These are phyloP conservation scores for Diabrotica virgifera DNA, from an alignment of 1,140 invertebrate species.

Conservation along the genomic window DNA sequence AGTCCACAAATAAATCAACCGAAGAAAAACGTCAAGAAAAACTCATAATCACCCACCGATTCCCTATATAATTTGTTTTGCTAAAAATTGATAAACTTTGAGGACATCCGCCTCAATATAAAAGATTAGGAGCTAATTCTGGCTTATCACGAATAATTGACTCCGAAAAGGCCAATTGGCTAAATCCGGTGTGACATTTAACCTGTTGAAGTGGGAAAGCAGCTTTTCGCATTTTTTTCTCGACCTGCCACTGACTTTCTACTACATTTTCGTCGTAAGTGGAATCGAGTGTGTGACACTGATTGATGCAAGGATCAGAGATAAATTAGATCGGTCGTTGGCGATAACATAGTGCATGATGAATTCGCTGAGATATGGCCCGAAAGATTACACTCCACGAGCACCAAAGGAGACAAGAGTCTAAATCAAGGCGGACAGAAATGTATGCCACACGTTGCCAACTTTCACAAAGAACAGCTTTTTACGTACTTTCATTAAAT, in stretches of 20 bases:
- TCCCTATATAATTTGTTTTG: too few species aligned
- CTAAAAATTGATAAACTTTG: too few species aligned
- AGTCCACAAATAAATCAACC: too few species aligned
- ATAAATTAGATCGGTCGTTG: slow-evolving; percentile 19
- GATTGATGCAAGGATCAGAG: slow-evolving; percentile 20
- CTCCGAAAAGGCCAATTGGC: neutral
- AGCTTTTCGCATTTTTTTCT: slow-evolving; percentile 1
- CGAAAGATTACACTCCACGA: slow-evolving; percentile 5
- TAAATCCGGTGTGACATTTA: neutral
- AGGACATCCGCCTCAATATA: too few species aligned
- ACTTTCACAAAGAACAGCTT: neutral
- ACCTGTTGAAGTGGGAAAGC: neutral
- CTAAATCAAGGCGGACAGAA: neutral
- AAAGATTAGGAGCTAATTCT: too few species aligned
- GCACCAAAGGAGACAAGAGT: slow-evolving; percentile 6
- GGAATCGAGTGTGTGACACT: slow-evolving; percentile 15
- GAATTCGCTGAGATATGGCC: slow-evolving; percentile 8
- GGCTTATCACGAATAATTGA: neutral
- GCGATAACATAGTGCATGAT: slow-evolving; percentile 16
- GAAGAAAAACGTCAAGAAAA: too few species aligned
- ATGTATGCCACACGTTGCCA: neutral
- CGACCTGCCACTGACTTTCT: neutral
- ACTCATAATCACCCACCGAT: too few species aligned
- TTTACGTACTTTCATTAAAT: too few species aligned
- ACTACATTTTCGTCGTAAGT: slow-evolving; percentile 4